Percentiles rank a stretch among this genome's conserved stretches.
These are phyloP conservation scores for Anoplophora glabripennis DNA, from an alignment of 1,140 invertebrate genomes.

Conservation along the genomic window DNA sequence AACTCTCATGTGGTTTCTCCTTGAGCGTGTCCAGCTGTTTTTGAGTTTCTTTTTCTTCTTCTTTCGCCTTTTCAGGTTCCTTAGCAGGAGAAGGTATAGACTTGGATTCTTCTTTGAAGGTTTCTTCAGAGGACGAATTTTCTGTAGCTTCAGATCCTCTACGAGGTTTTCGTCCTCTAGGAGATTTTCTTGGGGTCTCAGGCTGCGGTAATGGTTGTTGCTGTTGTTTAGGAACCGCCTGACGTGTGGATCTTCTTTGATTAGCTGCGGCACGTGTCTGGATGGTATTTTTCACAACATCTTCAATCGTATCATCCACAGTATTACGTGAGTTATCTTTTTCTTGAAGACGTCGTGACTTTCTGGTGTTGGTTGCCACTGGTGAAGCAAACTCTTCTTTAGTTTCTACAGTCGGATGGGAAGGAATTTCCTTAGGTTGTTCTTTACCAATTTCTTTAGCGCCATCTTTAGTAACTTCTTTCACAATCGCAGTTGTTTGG, in stretches of 20 bases:
- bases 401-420: conserved; percentile 50
- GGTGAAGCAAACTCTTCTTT: conserved; percentile 61
- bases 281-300: conserved; percentile 68
- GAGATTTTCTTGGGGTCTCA: conserved; percentile 56
- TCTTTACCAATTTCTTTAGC: conserved; percentile 35
- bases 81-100: background rate
- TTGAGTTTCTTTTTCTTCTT: conserved; percentile 11
- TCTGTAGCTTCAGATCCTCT: conserved; percentile 62
- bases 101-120: conserved; percentile 51
- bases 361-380: conserved; percentile 62
- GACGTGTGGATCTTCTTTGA: conserved; percentile 38
- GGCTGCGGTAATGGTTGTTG: conserved; percentile 34
- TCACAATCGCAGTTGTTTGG: conserved; percentile 52
- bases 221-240: conserved; percentile 39
- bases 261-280: conserved; percentile 43
- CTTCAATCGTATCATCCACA: conserved; percentile 83
- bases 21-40: conserved; percentile 41
- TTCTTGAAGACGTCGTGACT: conserved; percentile 76
- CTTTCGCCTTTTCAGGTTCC: conserved; percentile 47
- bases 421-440: conserved; percentile 21
- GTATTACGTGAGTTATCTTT: conserved; percentile 69
- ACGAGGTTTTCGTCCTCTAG: conserved; percentile 56
- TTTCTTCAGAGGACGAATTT: conserved; percentile 51
- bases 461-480: conserved; percentile 48
- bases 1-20: conserved; percentile 34